phyloP scores from a whole-genome alignment of 37 sponge, comb jelly and placozoan genomes.

The Diacarnus erythraeanus region DNA sequence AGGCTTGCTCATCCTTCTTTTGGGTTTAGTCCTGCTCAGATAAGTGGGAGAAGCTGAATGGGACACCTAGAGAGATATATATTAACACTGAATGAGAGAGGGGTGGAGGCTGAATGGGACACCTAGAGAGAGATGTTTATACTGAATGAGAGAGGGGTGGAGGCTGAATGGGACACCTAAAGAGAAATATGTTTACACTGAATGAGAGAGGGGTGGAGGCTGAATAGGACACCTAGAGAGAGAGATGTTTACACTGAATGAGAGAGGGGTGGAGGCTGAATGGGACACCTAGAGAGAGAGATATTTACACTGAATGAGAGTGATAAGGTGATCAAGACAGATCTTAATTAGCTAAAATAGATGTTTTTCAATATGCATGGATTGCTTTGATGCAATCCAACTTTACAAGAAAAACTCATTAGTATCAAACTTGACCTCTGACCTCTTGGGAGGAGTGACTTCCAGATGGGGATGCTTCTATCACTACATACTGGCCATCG shows the following conservation, averaged over 20 bases:
- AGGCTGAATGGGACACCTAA: too few species aligned
- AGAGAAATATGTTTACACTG: too few species aligned
- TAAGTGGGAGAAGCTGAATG: not conserved
- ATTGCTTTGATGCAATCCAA: too few species aligned
- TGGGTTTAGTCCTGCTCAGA: not conserved
- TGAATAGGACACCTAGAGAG: too few species aligned
- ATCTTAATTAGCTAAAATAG: not conserved
- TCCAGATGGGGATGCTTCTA: slow-evolving; percentile 35
- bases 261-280: not conserved
- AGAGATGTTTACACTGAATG: not conserved
- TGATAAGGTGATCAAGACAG: not conserved
- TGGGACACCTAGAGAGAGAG: not conserved
- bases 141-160: too few species aligned
- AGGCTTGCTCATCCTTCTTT: not conserved
- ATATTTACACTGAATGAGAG: too few species aligned
- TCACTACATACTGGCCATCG: slow-evolving; percentile 40
- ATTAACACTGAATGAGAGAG: too few species aligned
- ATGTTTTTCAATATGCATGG: not conserved
- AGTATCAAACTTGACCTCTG: not conserved
- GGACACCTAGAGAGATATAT: not conserved
- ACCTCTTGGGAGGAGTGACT: not conserved
- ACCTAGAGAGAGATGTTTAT: too few species aligned
- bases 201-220: too few species aligned
- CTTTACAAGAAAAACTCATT: too few species aligned
- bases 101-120: too few species aligned